These are phyloP conservation scores for Bombus superbus DNA, from an alignment of 1,140 invertebrate species.

Conservation along the genomic window DNA sequence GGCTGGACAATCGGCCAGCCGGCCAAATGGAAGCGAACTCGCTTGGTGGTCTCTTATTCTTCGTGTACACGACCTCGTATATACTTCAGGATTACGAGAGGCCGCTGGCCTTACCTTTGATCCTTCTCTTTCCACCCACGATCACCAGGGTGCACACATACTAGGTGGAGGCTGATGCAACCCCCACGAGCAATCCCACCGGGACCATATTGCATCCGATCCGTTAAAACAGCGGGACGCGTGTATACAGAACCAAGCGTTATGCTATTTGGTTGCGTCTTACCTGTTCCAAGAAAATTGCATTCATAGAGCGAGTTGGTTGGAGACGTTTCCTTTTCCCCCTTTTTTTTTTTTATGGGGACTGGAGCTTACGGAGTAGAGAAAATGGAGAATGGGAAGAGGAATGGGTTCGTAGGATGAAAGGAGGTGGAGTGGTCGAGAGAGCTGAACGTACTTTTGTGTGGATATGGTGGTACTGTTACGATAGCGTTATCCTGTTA, in stretches of 20 bases:
- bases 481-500: no score
- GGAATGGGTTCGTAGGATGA: background rate
- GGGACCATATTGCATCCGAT: constrained; percentile 29
- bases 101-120: constrained; percentile 13
- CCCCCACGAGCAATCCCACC: constrained; percentile 22
- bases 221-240: constrained; percentile 50
- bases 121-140: constrained; percentile 16
- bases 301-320: background rate
- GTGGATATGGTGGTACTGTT: background rate
- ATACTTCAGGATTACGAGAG: constrained; percentile 25
- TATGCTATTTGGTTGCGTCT: background rate
- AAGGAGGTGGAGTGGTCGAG: background rate
- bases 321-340: background rate
- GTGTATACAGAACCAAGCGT: background rate
- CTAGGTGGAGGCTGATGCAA: constrained; percentile 29
- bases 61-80: constrained; percentile 35
- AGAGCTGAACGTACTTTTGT: background rate
- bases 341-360: no score
- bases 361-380: background rate
- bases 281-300: background rate
- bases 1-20: constrained; percentile 36
- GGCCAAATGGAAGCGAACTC: constrained; percentile 50
- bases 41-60: constrained; percentile 55
- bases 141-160: background rate
- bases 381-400: background rate